Base-by-base conservation (phyloP, 2,888 invertebrate genomes). In the Dasysyrphus tricinctus region DNA sequence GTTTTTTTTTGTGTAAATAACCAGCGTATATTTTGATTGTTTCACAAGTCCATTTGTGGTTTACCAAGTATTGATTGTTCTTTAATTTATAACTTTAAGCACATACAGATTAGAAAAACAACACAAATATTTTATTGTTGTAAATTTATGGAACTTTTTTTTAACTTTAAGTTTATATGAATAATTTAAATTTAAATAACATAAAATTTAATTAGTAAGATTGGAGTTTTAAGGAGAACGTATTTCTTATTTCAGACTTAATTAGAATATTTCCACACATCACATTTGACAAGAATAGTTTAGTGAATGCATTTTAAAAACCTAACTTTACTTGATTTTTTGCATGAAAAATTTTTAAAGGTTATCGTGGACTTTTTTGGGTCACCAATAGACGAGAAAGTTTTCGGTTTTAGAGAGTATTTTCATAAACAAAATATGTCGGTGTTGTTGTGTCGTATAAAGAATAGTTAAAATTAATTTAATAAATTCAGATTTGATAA, bases 371-470 rank as follows among this genome's bases (percentile, higher is more conserved):
- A 1, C 12, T 14, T 14, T 42, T 42, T 42, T 42, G 5, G 14
- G 14, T 39, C 11, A 39, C 11, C 1, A 7, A 39, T 39, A 9
- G 37, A 37, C 37, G 9, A 9, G 9, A 37, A 9, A 3, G 37
- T 8, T 91, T 74, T 90, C 90, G 84, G 90, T 90, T 80, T 91
- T 91, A 88, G 12, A 39, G 1, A 39, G 12, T 12, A 14, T 5
- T 14, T 42, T 42, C 14, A 42, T 42, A n/a, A n/a, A n/a, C n/a
- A n/a, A n/a, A n/a, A n/a, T n/a, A n/a, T n/a, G n/a, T n/a, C n/a
- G n/a, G n/a, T n/a, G n/a, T n/a, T n/a, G n/a, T n/a, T n/a, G n/a
- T n/a, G n/a, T n/a, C n/a, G n/a, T n/a, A n/a, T n/a, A n/a, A n/a
- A n/a, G n/a, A n/a, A n/a, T n/a, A n/a, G n/a, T n/a, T n/a, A n/a